These are phyloP conservation scores for Enhydra lutris DNA, from an alignment of 2,113 vertebrate genomes.

Conservation along the genomic window DNA sequence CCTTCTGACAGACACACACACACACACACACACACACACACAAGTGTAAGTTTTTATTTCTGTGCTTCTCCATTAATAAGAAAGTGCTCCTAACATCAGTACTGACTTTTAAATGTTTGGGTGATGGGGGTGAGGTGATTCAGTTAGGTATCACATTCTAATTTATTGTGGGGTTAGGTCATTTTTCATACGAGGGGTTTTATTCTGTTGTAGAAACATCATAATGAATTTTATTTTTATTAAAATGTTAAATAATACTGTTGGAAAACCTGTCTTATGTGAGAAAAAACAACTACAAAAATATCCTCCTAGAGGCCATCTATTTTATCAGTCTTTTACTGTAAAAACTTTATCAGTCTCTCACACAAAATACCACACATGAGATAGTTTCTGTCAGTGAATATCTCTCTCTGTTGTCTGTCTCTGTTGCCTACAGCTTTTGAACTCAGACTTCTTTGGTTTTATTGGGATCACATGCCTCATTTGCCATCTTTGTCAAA, in stretches of 20 bases:
- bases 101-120: slow-evolving; percentile 60
- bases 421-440: slow-evolving; percentile 19
- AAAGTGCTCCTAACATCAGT: slow-evolving; percentile 47
- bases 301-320: neutral
- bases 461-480: neutral
- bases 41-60: neutral
- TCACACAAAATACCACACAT: neutral
- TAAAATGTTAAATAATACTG: slow-evolving; percentile 49
- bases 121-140: slow-evolving; percentile 49
- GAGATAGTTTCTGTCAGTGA: neutral
- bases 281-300: slow-evolving; percentile 1
- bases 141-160: neutral
- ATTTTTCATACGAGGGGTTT: slow-evolving; percentile 66
- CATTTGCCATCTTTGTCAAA: slow-evolving; percentile 40
- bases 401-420: slow-evolving; percentile 11
- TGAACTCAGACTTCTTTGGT: neutral
- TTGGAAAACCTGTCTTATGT: slow-evolving; percentile 42
- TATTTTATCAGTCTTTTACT: neutral
- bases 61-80: slow-evolving; percentile 25
- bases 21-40: neutral
- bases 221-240: slow-evolving; percentile 71
- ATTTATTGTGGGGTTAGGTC: slow-evolving; percentile 33
- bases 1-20: fast-evolving
- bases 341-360: neutral
- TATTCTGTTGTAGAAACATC: slow-evolving; percentile 35